Percentiles rank a stretch among this genome's conserved stretches.
phyloP scores from a whole-genome alignment of 2,797 vertebrate species.

The Epinephelus awoara region DNA sequence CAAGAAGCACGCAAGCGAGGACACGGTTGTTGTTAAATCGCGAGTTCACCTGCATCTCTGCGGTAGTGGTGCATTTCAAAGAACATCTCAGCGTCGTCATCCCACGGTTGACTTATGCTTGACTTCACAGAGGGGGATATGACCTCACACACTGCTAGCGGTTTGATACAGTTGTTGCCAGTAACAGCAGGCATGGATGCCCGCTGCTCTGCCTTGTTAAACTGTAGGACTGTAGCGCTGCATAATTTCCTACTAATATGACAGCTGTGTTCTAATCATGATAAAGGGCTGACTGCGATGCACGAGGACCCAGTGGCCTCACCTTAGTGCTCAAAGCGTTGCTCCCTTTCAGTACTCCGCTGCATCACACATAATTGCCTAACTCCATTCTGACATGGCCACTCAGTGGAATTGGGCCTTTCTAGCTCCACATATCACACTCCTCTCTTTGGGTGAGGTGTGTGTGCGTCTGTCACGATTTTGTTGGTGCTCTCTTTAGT shows the following conservation, averaged over 20 bases:
- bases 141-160: slow-evolving; percentile 50
- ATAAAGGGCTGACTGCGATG: slow-evolving; percentile 68
- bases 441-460: slow-evolving; percentile 35
- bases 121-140: slow-evolving; percentile 26
- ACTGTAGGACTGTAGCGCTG: slow-evolving; percentile 29
- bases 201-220: slow-evolving; percentile 56
- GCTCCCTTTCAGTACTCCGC: slow-evolving; percentile 56
- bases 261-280: slow-evolving; percentile 78
- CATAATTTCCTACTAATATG: slow-evolving; percentile 74
- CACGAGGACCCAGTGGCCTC: slow-evolving; percentile 50
- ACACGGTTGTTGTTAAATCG: slow-evolving; percentile 24
- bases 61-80: slow-evolving; percentile 32
- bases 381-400: slow-evolving; percentile 70
- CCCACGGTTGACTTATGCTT: slow-evolving; percentile 41
- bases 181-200: slow-evolving; percentile 44
- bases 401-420: slow-evolving; percentile 75
- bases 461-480: slow-evolving; percentile 3
- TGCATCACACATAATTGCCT: slow-evolving; percentile 72
- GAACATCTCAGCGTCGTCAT: slow-evolving; percentile 31
- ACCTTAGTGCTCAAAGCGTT: slow-evolving; percentile 64
- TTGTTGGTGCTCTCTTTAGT: slow-evolving; percentile 24
- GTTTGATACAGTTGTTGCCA: slow-evolving; percentile 44
- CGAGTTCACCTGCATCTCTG: slow-evolving; percentile 32
- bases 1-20: slow-evolving; percentile 25
- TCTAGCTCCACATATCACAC: slow-evolving; percentile 53